Conservation (phyloP, 1,140 invertebrate species). For the Euura saliciscinereae region DNA sequence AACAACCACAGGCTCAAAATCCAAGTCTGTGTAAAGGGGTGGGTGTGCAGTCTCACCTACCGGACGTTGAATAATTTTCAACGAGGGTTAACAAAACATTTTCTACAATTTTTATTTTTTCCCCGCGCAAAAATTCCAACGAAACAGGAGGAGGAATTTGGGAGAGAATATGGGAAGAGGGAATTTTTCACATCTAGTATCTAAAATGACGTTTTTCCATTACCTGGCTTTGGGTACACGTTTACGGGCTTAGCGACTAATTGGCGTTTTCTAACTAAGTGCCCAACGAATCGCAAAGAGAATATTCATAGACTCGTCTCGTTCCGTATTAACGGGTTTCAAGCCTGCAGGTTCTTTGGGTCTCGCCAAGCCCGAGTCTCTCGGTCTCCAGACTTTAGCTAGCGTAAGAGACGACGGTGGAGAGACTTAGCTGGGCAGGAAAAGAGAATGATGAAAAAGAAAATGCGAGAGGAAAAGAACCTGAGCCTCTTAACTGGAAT, state of each 20-base stretch:
- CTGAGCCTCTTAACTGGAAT: slow-evolving; percentile 41
- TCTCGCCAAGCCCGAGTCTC: neutral
- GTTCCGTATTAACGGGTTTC: slow-evolving; percentile 9
- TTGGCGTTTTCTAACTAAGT: slow-evolving; percentile 36
- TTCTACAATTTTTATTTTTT: no score
- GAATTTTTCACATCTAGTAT: neutral
- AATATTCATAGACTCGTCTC: slow-evolving; percentile 41
- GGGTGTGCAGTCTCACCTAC: neutral
- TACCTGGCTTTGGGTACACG: neutral
- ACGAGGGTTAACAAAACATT: neutral
- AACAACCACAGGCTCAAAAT: neutral
- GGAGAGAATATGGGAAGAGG: no score
- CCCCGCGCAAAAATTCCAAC: no score
- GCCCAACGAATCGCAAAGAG: slow-evolving; percentile 31
- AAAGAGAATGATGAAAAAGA: neutral
- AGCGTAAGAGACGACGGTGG: neutral
- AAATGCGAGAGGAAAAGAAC: slow-evolving; percentile 18
- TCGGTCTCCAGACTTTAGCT: neutral
- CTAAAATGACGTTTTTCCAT: neutral
- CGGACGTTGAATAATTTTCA: neutral
- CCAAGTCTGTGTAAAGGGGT: neutral
- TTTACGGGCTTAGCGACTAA: slow-evolving; percentile 4
- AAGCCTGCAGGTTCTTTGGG: neutral
- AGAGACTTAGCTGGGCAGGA: neutral
- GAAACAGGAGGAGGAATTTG: no score